Base-by-base conservation (phyloP, 2,113 vertebrate genomes). In the Pollachius pollachius region DNA sequence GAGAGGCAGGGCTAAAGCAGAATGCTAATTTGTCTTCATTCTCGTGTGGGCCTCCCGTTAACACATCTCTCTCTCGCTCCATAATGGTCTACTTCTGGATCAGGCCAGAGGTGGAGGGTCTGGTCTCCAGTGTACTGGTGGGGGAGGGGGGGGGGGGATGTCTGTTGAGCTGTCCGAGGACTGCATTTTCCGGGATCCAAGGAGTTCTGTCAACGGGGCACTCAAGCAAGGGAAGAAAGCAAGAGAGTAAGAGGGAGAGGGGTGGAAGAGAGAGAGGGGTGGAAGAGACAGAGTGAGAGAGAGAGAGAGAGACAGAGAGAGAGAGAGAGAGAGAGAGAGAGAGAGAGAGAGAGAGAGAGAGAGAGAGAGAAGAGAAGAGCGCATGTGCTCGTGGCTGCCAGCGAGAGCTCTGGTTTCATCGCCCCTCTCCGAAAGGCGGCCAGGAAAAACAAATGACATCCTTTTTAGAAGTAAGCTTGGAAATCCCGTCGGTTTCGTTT, bases 371-470 rank as follows among this genome's bases (percentile, higher is more conserved):
- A 13, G 12, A 13, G 12, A 13, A 48, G 41, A 48, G 5, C 4
- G 41, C 64, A 67, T 54, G 78, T 71, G 69, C 79, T 69, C 74
- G 71, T 82, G 80, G 71, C 80, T 52, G 13, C 25, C 52, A 70
- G 73, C 60, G 64, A 5, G 34, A 81, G 82, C 78, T 84, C 66
- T 8, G 67, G 79, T 86, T 88, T 78, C 81, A 73, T 68, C 62
- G 37, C 67, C 62, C 52, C 66, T 68, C 59, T 74, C 54, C 68
- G 64, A 73, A 75, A 66, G 58, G 59, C 52, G 60, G 80, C 85
- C 83, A 85, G 78, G 68, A 85, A 86, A 87, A 87, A 86, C 76
- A 85, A 80, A 86, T 82, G 72, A 81, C 80, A 85, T 84, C 80
- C 63, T 77, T 71, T 80, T 71, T 27, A 66, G 64, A 82, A 80